A percentile compares a stretch with the other conserved stretches of the same genome.
Evolutionary conservation across 2,888 invertebrate species (phyloP).

Genomic region (Melieria omissa): DNA sequence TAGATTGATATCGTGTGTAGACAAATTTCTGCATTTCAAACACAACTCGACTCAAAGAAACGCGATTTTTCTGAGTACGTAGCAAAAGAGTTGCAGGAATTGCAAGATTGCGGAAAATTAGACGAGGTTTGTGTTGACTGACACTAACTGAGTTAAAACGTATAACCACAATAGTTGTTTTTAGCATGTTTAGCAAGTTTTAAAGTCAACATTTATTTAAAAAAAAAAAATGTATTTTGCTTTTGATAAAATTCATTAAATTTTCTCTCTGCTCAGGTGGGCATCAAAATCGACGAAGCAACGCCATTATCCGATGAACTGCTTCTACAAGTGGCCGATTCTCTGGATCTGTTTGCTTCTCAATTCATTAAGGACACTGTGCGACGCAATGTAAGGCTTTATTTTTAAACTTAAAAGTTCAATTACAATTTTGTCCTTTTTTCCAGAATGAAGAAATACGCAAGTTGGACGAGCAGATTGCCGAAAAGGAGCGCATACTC

Average conservation of each 20-base stretch:
- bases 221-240: background rate
- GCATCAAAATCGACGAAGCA: conserved; percentile 69
- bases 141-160: background rate
- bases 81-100: conserved; percentile 68
- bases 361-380: conserved; percentile 76
- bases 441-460: conserved; percentile 77
- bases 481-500: conserved; percentile 68
- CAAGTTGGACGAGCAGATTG: conserved; percentile 76
- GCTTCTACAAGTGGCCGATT: conserved; percentile 74
- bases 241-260: background rate
- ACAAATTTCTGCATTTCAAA: conserved; percentile 71
- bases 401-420: too few relatives aligned
- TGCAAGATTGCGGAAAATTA: conserved; percentile 69
- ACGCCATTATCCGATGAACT: conserved; percentile 72
- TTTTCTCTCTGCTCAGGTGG: conserved; percentile 65
- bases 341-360: conserved; percentile 74
- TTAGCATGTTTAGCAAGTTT: background rate
- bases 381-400: conserved; percentile 78
- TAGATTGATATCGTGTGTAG: conserved; percentile 77
- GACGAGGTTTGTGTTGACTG: conserved; percentile 67
- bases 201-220: background rate
- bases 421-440: conserved; percentile 1
- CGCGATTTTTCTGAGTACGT: conserved; percentile 70
- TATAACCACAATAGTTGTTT: background rate
- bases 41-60: conserved; percentile 70